Base-by-base conservation (phyloP, 2,113 vertebrate genomes). In the Tenebrosternarchus preto region DNA sequence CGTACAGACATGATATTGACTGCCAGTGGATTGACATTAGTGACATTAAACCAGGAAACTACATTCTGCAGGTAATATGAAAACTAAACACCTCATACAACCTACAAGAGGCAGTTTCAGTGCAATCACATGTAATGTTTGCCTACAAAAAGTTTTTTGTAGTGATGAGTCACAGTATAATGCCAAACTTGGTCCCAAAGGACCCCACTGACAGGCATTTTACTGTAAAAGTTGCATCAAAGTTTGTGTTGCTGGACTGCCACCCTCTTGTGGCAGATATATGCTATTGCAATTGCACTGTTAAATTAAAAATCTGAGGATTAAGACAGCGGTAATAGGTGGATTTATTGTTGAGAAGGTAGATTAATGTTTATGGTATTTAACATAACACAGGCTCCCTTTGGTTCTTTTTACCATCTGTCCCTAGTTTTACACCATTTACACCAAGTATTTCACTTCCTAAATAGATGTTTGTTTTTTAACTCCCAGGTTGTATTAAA, bases 1-100 rank as follows among this genome's bases (percentile, higher is more conserved):
- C 96, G 77, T 99, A 99, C 84, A 92, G 97, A 1, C 97, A 99
- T 0, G 98, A 99, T 87, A 98, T 99, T 0, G 98, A 99, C 92
- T 99, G 98, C 82, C 97, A 99, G 83, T 98, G 97, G 98, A 96
- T 99, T 2, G 98, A 99, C 88, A 97, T 99, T 90, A 97, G 95
- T 0, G 98, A 99, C 0, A 91, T 99, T 78, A 96, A 93, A 74
- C 95, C 97, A 0, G 98, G 97, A 81, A 98, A 98, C 90, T 99
- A 98, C 91, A 97, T 99, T 46, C 87, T 99, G 56, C 97, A 99
- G 96, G 98, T 99, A 83, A 31, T 25, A n/a, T 59, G 7, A 25
- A 39, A 20, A 24, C 16, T 50, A 78, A 39, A 6, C n/a, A 24
- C 43, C 3, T 56, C 22, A 11, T 24, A 56, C 17, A 76, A 53